These are phyloP conservation scores for Ctena decussata DNA, from an alignment of 2,888 invertebrate genomes.

Conservation along the genomic window DNA sequence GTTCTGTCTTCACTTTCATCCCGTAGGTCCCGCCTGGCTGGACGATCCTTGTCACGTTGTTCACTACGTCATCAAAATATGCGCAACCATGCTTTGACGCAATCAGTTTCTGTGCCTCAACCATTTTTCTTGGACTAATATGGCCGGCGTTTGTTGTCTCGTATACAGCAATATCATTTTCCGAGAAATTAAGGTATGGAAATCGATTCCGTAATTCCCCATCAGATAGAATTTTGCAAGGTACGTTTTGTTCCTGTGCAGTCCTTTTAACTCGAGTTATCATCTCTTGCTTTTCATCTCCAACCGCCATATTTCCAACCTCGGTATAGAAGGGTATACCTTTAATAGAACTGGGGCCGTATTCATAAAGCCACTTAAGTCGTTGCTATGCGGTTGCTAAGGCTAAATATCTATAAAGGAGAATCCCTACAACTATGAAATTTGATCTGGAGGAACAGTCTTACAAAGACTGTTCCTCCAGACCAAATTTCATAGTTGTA, in stretches of 20 bases:
- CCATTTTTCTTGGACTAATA: constrained; percentile 63
- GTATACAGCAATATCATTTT: constrained; percentile 42
- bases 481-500: too few species aligned
- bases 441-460: too few species aligned
- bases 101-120: constrained; percentile 59
- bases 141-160: constrained; percentile 50
- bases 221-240: background rate
- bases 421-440: too few species aligned
- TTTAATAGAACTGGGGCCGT: too few species aligned
- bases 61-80: constrained; percentile 59
- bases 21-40: constrained; percentile 1
- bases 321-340: constrained; percentile 65
- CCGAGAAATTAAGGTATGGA: constrained; percentile 55
- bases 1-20: constrained; percentile 45
- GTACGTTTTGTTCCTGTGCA: constrained; percentile 17
- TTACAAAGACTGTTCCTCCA: too few species aligned
- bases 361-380: too few species aligned
- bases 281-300: constrained; percentile 26
- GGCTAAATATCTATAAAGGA: too few species aligned
- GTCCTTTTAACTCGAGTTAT: constrained; percentile 21
- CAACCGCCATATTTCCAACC: constrained; percentile 55
- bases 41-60: constrained; percentile 8
- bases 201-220: constrained; percentile 25
- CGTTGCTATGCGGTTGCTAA: too few species aligned
- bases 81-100: constrained; percentile 60